Evolutionary conservation across 2,797 vertebrate genomes (phyloP).

Genomic region (Pipistrellus pygmaeus): DNA sequence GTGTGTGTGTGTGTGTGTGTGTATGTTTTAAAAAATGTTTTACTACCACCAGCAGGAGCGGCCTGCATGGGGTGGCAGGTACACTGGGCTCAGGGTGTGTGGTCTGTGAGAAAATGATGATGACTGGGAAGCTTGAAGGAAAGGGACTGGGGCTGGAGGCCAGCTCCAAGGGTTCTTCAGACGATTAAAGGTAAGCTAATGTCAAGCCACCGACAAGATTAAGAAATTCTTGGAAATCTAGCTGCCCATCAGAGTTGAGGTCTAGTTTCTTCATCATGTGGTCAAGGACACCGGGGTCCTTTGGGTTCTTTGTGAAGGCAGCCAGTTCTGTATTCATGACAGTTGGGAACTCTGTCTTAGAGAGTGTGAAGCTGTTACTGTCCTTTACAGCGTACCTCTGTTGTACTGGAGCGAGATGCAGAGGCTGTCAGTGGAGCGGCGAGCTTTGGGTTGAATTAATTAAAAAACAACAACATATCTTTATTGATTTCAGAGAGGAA

Average conservation of each 20-base stretch:
- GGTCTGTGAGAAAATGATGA: neutral
- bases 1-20: neutral
- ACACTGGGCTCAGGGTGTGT: neutral
- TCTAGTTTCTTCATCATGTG: no score
- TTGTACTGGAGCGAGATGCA: neutral
- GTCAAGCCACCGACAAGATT: slow-evolving; percentile 89
- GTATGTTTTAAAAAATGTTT: slow-evolving; percentile 64
- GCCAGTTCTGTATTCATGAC: no score
- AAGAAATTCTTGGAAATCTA: slow-evolving; percentile 95
- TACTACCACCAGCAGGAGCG: slow-evolving; percentile 48
- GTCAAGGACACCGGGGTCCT: no score
- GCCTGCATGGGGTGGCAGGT: neutral
- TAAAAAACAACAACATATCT: no score
- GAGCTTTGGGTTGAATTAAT: neutral
- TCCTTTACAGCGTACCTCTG: slow-evolving; percentile 82
- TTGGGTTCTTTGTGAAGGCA: no score
- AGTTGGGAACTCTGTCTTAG: slow-evolving; percentile 85
- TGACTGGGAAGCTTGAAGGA: neutral
- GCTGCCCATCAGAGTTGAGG: slow-evolving; percentile 76
- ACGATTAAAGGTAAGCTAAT: slow-evolving; percentile 83
- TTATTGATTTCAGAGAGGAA: no score
- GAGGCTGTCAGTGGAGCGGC: rapidly evolving
- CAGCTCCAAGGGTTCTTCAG: neutral
- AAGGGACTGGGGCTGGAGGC: neutral
- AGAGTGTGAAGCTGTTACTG: slow-evolving; percentile 16